A percentile compares a stretch with the other conserved stretches of the same genome.
Conservation (phyloP, 2,888 invertebrate species). For the Acronicta leporina region DNA sequence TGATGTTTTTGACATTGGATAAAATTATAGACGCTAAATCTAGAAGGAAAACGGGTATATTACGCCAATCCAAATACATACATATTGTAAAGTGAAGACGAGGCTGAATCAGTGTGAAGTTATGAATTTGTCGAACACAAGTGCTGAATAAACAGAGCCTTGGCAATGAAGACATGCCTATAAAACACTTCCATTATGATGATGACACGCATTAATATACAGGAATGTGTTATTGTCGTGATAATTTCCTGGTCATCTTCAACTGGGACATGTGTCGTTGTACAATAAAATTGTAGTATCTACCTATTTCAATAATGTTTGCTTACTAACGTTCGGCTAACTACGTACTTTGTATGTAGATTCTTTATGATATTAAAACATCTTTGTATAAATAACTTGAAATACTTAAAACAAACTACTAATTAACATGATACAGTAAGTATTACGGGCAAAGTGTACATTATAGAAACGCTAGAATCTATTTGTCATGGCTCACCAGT, state of each 20-base stretch:
- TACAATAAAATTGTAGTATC: constrained; percentile 50
- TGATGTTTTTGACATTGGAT: constrained; percentile 18
- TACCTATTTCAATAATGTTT: constrained; percentile 39
- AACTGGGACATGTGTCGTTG: constrained; percentile 60
- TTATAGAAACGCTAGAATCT: constrained; percentile 31
- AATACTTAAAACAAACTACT: constrained; percentile 37
- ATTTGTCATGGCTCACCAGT: constrained; percentile 21
- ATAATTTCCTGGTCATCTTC: constrained; percentile 78
- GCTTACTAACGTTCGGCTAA: constrained; percentile 37
- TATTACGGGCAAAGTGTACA: constrained; percentile 36
- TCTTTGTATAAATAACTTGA: constrained; percentile 44
- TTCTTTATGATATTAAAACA: constrained; percentile 46
- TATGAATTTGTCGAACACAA: constrained; percentile 56
- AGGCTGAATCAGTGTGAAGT: constrained; percentile 52
- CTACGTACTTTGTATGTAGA: constrained; percentile 51
- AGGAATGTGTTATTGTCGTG: constrained; percentile 73
- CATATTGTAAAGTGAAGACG: constrained; percentile 8
- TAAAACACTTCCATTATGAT: constrained; percentile 77
- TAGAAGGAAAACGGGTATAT: constrained; percentile 24
- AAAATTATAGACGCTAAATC: constrained; percentile 21
- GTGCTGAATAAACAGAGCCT: constrained; percentile 65
- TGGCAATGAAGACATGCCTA: constrained; percentile 69
- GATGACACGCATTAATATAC: constrained; percentile 74
- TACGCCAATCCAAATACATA: constrained; percentile 9
- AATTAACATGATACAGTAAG: constrained; percentile 40